Conservation (phyloP, 2,888 invertebrate species). For the Tipula helvola region DNA sequence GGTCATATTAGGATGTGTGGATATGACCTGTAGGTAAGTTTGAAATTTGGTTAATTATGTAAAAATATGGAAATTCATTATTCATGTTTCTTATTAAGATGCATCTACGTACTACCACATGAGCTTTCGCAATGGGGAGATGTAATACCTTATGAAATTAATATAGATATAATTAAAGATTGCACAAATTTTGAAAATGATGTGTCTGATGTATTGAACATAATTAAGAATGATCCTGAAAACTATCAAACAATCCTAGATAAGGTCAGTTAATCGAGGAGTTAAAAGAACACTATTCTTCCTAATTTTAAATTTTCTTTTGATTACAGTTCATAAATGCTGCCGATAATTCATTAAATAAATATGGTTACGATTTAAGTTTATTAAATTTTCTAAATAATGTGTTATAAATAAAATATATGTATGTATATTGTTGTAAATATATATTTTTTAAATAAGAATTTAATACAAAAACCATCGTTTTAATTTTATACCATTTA, state of each 20-base stretch:
- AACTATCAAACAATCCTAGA: conserved; percentile 13
- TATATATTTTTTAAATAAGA: not conserved
- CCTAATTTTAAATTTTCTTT: not conserved
- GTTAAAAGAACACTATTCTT: not conserved
- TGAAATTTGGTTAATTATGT: not conserved
- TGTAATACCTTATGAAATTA: conserved; percentile 18
- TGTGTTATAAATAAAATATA: not conserved
- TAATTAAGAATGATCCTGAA: conserved; percentile 13
- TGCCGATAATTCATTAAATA: conserved; percentile 11
- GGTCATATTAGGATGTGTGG: conserved; percentile 19
- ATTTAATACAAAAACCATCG: conserved; percentile 7
- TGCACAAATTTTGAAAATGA: conserved; percentile 18
- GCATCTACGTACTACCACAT: conserved; percentile 19
- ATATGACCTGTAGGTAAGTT: conserved; percentile 19
- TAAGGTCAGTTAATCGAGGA: conserved; percentile 14
- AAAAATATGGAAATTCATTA: not conserved
- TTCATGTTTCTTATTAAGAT: conserved; percentile 14
- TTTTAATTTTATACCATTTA: conserved; percentile 1
- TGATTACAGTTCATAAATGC: conserved; percentile 13
- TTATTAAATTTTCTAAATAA: conserved; percentile 9
- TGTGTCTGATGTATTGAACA: conserved; percentile 17
- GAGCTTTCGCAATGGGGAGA: conserved; percentile 13
- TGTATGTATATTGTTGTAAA: not conserved
- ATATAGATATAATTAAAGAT: conserved; percentile 19
- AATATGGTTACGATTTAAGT: conserved; percentile 7